Evolutionary conservation across 2,113 vertebrate genomes (phyloP), one percentile per base, ranked within the genome.

Genomic region (Misgurnus anguillicaudatus): DNA sequence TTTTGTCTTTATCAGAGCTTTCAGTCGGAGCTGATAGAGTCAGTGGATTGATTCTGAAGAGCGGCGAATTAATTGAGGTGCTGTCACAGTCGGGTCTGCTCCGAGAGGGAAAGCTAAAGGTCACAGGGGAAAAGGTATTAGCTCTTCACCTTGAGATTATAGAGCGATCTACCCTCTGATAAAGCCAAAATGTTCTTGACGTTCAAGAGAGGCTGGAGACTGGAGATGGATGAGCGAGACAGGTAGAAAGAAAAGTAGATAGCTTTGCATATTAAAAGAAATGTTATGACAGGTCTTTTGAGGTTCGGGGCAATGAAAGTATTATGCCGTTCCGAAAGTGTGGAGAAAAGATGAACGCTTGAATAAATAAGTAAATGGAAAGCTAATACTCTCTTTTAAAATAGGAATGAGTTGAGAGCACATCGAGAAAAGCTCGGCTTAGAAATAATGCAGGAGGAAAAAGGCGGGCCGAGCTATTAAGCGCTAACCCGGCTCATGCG

Each of bases 21-120:
- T 74, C 57, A 41, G 19, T 70, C 69, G 6, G 55, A 69, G 19
- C 57, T 58, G 57, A 69, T 61, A 48, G 79, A 78, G 79, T 73
- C 61, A 58, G 67, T 51, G 58, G 53, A 81, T 70, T 81, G 75
- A 81, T 81, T 78, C 79, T 70, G 48, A 78, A 64, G 64, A 75
- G 66, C 39, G 31, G 65, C 21, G 76, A 84, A 74, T 79, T 81
- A 79, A 71, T 75, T 84, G 57, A 81, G 19, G 74, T 63, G 51
- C 63, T 17, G 36, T 65, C 64, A 62, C 41, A 55, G 70, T 63
- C 60, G 63, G 61, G 57, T 71, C 60, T 61, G 70, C 73, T 62
- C 39, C 3, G 36, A 72, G 53, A 51, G n/a, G 17, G 45, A 6
- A 76, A 72, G 60, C 31, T 21, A 77, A 80, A 78, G 70, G 75